phyloP scores from a whole-genome alignment of 2,113 vertebrate species.

The Scopus umbretta region DNA sequence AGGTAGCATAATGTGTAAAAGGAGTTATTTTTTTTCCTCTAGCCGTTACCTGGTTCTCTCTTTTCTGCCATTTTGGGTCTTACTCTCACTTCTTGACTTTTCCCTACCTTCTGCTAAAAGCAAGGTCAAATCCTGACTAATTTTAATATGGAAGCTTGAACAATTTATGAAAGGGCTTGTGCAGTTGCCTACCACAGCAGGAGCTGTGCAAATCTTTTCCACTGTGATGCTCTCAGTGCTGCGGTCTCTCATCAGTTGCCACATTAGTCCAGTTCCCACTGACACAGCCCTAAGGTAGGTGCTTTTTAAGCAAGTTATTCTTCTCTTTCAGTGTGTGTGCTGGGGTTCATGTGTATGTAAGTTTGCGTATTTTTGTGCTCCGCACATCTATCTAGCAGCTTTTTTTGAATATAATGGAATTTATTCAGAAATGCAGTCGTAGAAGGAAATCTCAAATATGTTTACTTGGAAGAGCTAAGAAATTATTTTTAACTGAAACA shows the following conservation, averaged over 20 bases:
- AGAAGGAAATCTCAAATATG: neutral
- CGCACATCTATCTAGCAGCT: neutral
- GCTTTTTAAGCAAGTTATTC: neutral
- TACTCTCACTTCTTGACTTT: neutral
- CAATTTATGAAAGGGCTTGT: neutral
- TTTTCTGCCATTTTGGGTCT: neutral
- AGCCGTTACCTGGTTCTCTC: neutral
- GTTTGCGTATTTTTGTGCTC: neutral
- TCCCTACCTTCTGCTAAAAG: neutral
- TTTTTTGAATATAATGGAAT: neutral
- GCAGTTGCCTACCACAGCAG: slow-evolving; percentile 8
- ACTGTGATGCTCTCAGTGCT: neutral
- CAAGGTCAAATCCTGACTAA: neutral
- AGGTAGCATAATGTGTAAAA: neutral
- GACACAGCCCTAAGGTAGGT: neutral
- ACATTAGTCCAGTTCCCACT: neutral
- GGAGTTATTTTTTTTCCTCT: neutral
- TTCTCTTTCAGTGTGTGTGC: neutral
- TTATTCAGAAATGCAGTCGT: neutral
- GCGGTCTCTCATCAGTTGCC: neutral
- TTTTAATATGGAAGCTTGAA: neutral
- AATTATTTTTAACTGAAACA: neutral
- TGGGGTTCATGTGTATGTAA: neutral
- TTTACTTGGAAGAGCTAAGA: neutral
- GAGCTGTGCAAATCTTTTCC: neutral